Conservation (phyloP, 1,140 invertebrate species). For the Frieseomelitta varia region DNA sequence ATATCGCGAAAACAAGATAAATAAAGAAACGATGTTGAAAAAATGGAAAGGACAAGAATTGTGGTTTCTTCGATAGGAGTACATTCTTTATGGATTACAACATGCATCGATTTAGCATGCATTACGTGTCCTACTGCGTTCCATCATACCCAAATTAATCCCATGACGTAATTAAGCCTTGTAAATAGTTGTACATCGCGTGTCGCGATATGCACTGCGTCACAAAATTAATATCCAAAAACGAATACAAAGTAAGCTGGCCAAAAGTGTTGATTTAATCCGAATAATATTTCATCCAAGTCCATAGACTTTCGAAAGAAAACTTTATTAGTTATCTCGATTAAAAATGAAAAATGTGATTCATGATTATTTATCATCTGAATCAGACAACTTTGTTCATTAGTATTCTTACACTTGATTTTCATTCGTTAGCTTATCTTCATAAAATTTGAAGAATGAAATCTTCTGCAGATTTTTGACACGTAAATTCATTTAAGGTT, state of each 20-base stretch:
- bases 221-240: conserved; percentile 16
- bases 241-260: neutral
- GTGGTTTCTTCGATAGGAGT: conserved; percentile 14
- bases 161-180: conserved; percentile 50
- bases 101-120: conserved; percentile 44
- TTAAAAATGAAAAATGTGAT: neutral
- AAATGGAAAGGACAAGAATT: neutral
- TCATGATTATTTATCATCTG: neutral
- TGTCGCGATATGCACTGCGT: neutral
- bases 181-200: conserved; percentile 2
- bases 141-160: conserved; percentile 45
- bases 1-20: neutral
- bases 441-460: no score
- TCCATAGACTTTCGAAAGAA: neutral
- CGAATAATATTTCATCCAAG: neutral
- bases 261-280: neutral
- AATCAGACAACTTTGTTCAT: neutral
- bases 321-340: neutral
- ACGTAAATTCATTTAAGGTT: no score
- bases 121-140: conserved; percentile 25
- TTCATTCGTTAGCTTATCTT: no score
- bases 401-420: neutral
- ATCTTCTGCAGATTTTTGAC: neutral
- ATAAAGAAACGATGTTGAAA: neutral
- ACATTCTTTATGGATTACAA: conserved; percentile 33